Base-by-base conservation (phyloP, 2,797 vertebrate genomes). In the Myripristis murdjan region DNA sequence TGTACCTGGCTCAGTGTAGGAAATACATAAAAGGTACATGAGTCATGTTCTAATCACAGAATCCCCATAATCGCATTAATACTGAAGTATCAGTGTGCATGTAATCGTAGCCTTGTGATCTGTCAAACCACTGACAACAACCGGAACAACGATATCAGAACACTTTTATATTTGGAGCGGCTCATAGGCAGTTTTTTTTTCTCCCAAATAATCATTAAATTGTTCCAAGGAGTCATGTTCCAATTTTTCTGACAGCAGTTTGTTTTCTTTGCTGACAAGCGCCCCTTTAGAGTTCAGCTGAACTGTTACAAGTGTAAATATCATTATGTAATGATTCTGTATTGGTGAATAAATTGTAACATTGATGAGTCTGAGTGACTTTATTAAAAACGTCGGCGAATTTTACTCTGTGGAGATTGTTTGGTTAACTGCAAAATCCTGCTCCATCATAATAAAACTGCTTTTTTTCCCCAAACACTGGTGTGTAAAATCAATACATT, bases 301-400 rank as follows among this genome's bases (percentile, higher is more conserved):
- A 64, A 55, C n/a, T 58, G 24, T 54, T 16, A 52, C 33, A 6
- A 33, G 28, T 54, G 52, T 54, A 20, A 35, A 16, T 44, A 54
- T 39, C 41, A 52, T 33, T 49, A 67, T 64, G 49, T 56, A 20
- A 49, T 39, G 37, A 60, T 59, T 10, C 31, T 31, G 69, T 58
- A 24, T 57, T 60, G 52, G 68, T 72, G 59, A 63, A 64, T 35
- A 64, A n/a, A 49, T 18, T 65, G 52, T 54, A 56, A 70, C 33
- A 31, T 24, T 2, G 53, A 63, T 60, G 53, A 55, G 16, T 51
- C 28, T 44, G 20, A 53, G 41, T 22, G 28, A 56, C 31, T 53
- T 54, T 39, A 14, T 64, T 55, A 47, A 7, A 43, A 51, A 12
- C 41, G 5, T 23, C 7, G 0, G 8, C 24, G 2, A 28, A 1